Conservation (phyloP, 2,888 invertebrate species). For the Lordiphosa fenestrarum region DNA sequence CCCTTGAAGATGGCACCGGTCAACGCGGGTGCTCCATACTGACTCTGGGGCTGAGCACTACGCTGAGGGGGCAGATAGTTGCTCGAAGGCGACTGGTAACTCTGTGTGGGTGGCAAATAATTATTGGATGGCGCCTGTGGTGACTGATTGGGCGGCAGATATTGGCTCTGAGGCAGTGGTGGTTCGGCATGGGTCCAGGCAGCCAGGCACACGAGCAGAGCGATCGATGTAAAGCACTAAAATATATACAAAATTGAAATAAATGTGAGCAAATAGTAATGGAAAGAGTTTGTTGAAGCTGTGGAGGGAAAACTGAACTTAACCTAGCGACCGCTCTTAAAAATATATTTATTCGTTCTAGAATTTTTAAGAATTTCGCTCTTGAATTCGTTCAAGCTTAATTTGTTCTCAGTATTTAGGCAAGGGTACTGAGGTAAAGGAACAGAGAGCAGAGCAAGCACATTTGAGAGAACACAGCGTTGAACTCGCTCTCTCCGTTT, state of each 20-base stretch:
- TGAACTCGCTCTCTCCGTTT: no score
- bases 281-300: no score
- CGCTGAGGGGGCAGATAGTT: slow-evolving; percentile 80
- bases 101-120: slow-evolving; percentile 80
- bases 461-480: no score
- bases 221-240: slow-evolving; percentile 78
- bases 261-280: no score
- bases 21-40: slow-evolving; percentile 82
- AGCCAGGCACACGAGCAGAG: slow-evolving; percentile 76
- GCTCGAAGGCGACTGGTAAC: slow-evolving; percentile 79
- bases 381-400: no score
- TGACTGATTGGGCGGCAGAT: slow-evolving; percentile 80
- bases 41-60: slow-evolving; percentile 78
- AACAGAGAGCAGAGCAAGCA: no score
- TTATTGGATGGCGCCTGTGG: slow-evolving; percentile 76
- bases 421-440: no score
- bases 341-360: no score
- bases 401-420: no score
- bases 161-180: slow-evolving; percentile 78
- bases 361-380: no score
- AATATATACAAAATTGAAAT: not conserved
- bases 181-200: slow-evolving; percentile 78
- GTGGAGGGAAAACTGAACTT: no score
- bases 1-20: slow-evolving; percentile 81
- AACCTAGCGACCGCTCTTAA: no score